Evolutionary conservation across 2,797 vertebrate genomes (phyloP).

Genomic region (Pseudopleuronectes americanus): DNA sequence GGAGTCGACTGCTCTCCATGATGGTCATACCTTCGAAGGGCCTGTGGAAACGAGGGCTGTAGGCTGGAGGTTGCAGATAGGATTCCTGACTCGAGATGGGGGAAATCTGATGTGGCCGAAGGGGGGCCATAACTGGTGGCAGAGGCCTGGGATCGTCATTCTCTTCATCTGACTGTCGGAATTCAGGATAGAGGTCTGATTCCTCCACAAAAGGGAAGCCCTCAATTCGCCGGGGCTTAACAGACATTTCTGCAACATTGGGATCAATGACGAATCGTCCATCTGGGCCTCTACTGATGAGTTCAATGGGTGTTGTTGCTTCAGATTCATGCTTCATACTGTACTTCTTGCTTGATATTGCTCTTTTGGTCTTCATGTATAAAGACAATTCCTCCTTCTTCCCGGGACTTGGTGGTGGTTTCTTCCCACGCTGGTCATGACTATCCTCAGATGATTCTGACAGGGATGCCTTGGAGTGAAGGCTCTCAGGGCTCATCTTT

Average conservation of each 20-base stretch:
- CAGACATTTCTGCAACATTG: constrained; percentile 87
- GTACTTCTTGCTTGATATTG: constrained; percentile 98
- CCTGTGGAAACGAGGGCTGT: constrained; percentile 96
- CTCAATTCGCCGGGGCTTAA: constrained; percentile 92
- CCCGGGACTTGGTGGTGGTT: constrained; percentile 89
- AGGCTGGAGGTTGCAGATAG: constrained; percentile 97
- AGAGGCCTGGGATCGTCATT: constrained; percentile 93
- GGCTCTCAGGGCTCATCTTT: constrained; percentile 96
- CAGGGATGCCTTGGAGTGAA: constrained; percentile 88
- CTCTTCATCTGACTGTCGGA: constrained; percentile 98
- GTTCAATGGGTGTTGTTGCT: constrained; percentile 89
- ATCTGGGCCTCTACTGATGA: constrained; percentile 93
- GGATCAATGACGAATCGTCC: constrained; percentile 92
- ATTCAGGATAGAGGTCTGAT: constrained; percentile 98
- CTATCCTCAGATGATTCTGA: constrained; percentile 96
- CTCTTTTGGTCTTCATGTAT: constrained; percentile 98
- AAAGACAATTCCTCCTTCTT: constrained; percentile 94
- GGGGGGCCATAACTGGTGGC: constrained; percentile 91
- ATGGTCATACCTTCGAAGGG: constrained; percentile 92
- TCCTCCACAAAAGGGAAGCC: constrained; percentile 99
- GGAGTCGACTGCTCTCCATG: constrained; percentile 90
- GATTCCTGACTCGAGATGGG: constrained; percentile 98
- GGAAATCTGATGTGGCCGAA: constrained; percentile 95
- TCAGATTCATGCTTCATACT: constrained; percentile 91
- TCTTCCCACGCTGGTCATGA: constrained; percentile 89